Evolutionary conservation across 2,888 invertebrate genomes (phyloP).

Genomic region (Nomada lathburiana): DNA sequence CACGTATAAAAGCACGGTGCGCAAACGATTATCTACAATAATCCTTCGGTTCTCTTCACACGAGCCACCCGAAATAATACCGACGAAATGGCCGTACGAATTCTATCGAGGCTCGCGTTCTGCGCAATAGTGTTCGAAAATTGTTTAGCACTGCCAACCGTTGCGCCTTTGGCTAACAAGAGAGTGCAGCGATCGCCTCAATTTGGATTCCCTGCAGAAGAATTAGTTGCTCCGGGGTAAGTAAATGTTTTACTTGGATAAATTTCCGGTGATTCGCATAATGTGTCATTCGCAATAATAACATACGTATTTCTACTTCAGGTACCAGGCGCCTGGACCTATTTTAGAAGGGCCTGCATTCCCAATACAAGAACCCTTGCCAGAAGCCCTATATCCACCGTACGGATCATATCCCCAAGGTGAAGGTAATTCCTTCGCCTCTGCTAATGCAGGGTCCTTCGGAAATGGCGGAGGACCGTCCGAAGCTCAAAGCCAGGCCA

Average conservation of each 20-base stretch:
- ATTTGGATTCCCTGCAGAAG: slow-evolving; percentile 58
- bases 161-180: slow-evolving; percentile 8
- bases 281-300: too few relatives aligned
- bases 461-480: neutral
- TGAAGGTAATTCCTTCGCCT: slow-evolving; percentile 70
- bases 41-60: slow-evolving; percentile 13
- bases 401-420: neutral
- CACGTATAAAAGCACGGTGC: slow-evolving; percentile 63
- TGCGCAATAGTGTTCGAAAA: slow-evolving; percentile 11
- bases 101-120: slow-evolving; percentile 4
- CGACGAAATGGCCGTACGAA: slow-evolving; percentile 23
- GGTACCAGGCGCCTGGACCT: neutral
- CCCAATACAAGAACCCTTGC: too few relatives aligned
- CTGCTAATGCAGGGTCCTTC: slow-evolving; percentile 65
- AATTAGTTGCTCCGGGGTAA: neutral
- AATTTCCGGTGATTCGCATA: too few relatives aligned
- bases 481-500: slow-evolving; percentile 68
- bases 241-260: neutral
- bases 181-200: slow-evolving; percentile 69
- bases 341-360: slow-evolving; percentile 7
- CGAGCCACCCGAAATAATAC: neutral
- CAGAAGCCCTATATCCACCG: neutral
- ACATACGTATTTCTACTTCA: neutral
- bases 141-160: slow-evolving; percentile 45
- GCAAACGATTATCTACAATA: slow-evolving; percentile 32